Evolutionary conservation across 1,140 invertebrate genomes (phyloP).

Genomic region (Drosophila mauritiana): DNA sequence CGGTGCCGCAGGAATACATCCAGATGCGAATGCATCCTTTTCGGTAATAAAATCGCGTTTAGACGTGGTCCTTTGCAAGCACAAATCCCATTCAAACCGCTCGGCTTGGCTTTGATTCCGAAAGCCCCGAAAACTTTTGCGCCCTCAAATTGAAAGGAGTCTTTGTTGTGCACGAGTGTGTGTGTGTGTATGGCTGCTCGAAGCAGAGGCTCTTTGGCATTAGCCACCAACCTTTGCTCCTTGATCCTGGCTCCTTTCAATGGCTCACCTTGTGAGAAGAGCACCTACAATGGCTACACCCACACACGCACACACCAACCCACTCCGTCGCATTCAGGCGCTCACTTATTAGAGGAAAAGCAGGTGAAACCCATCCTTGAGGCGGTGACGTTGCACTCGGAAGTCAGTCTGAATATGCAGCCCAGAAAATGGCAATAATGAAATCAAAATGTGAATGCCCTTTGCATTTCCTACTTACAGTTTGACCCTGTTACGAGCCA

Average conservation of each 20-base stretch:
- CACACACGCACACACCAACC: neutral
- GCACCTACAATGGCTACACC: conserved; percentile 37
- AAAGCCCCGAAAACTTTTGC: conserved; percentile 58
- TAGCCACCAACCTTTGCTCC: conserved; percentile 37
- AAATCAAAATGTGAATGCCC: conserved; percentile 82
- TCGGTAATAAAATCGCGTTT: conserved; percentile 49
- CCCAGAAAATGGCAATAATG: conserved; percentile 72
- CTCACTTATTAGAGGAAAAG: conserved; percentile 37
- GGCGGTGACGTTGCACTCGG: conserved; percentile 60
- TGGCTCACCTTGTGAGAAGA: conserved; percentile 56
- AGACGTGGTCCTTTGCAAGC: conserved; percentile 39
- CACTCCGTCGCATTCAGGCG: conserved; percentile 6
- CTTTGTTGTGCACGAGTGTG: conserved; percentile 24
- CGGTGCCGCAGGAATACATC: neutral
- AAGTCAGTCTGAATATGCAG: conserved; percentile 49
- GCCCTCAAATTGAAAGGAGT: conserved; percentile 41
- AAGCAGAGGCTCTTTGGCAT: conserved; percentile 24
- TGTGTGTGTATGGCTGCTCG: conserved; percentile 15
- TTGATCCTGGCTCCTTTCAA: conserved; percentile 52
- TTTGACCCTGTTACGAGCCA: conserved; percentile 69
- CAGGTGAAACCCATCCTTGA: conserved; percentile 33
- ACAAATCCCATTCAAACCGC: conserved; percentile 63
- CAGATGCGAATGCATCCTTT: conserved; percentile 37
- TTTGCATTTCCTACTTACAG: conserved; percentile 78
- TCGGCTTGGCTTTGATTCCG: conserved; percentile 35